Evolutionary conservation across 2,797 vertebrate species (phyloP), one percentile per base, ranked within the genome.

Genomic region (Amazona ochrocephala): DNA sequence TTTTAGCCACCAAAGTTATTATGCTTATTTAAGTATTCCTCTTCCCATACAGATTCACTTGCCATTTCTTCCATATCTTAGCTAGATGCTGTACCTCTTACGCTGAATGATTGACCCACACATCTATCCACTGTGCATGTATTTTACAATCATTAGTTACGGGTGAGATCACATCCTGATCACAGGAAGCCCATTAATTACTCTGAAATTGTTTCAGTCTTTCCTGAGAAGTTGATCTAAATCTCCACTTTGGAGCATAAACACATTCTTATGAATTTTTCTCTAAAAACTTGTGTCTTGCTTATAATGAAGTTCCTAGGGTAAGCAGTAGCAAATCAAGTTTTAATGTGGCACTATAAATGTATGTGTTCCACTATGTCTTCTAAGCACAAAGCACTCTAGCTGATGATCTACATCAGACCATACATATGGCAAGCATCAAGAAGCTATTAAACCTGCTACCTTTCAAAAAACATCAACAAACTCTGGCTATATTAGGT

Each of bases 171-270:
- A 91, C 11, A 18, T 89, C 84, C 53, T 32, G 67, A 80, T 82
- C 88, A 92, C 82, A 95, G 92, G 87, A 97, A 96, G 44, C 37
- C 58, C 87, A 81, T 96, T 97, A 96, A 94, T 96, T 95, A 93
- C 53, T 44, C 42, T 65, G 65, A 84, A 96, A 95, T 96, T 90
- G 62, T 77, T 95, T 97, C 92, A 95, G 89, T 94, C 75, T 93
- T 96, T 95, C 56, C 75, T 79, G 94, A 89, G 45, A 60, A 93
- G 26, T 79, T 3, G 0, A 61, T 50, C 32, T 94, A 92, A 95
- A 81, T 8, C 45, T 96, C 79, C 16, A 12, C 61, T 80, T 75
- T 89, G 66, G 85, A 91, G 67, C 72, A 84, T 89, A 96, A 95
- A 91, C 48, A 82, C 70, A 78, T 85, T 53, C 70, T 95, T 77